Base-by-base conservation (phyloP, 1,140 invertebrate genomes). In the Nymphalis io region DNA sequence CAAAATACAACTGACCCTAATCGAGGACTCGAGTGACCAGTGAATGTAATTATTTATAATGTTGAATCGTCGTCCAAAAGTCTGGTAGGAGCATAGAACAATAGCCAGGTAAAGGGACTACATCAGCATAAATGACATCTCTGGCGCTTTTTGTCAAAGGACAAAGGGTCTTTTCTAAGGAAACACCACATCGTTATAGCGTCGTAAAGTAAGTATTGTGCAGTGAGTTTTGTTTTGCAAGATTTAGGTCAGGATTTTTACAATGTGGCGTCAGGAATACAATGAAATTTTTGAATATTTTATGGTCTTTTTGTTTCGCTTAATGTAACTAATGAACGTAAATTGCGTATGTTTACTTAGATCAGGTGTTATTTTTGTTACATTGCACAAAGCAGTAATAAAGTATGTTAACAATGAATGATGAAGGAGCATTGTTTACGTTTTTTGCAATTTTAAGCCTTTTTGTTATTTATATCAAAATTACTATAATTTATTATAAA, bases 101-200 rank as follows among this genome's bases (percentile, higher is more conserved):
- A 88, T 86, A 71, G 73, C 69, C 84, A 89, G 88, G 87, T 88
- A 88, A 77, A 88, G 78, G 81, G 83, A 85, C 79, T 78, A 81
- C 77, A 76, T 85, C 79, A 88, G 79, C 82, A 88, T 84, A 88
- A 89, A 89, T 83, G 83, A 76, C 80, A 85, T 88, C 84, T 88
- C 81, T 76, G 74, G 81, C 70, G 81, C 81, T 91, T 89, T 89
- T 89, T 91, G 84, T 91, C 82, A 87, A 90, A 87, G 87, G 79
- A 89, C 86, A 89, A 90, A 85, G 84, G 83, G 76, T 73, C 87
- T 87, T 86, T 90, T 91, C 87, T 87, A 85, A 82, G 83, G 85
- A 84, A 88, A 86, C 88, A 91, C 87, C 88, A 90, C 88, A 89
- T 90, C 89, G 89, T 91, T 90, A 91, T 88, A 82, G 82, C 83